Evolutionary conservation across 2,888 invertebrate genomes (phyloP).

Genomic region (Pachycephus smyrnensis): DNA sequence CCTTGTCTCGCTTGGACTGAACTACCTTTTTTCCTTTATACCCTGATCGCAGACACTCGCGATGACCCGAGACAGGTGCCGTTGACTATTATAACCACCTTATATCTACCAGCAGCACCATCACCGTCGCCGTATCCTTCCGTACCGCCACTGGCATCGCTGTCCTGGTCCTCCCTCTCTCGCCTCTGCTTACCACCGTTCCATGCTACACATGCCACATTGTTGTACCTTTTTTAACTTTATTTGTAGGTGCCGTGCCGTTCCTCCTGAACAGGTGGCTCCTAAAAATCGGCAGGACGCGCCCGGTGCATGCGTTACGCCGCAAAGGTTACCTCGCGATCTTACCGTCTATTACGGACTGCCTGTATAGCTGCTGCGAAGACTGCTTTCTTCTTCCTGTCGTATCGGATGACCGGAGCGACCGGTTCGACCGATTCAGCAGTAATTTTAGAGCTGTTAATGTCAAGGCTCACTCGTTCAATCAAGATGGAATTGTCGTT

Average conservation of each 20-base stretch:
- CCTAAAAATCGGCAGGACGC: slow-evolving; percentile 27
- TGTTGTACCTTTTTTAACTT: slow-evolving; percentile 40
- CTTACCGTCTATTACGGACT: background rate
- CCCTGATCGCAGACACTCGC: slow-evolving; percentile 40
- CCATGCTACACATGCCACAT: slow-evolving; percentile 42
- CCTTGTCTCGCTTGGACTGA: slow-evolving; percentile 5
- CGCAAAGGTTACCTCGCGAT: slow-evolving; percentile 8
- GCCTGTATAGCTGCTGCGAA: background rate
- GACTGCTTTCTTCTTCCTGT: background rate
- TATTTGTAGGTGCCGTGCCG: slow-evolving; percentile 34
- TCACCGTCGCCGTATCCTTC: slow-evolving; percentile 15
- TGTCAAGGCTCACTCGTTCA: background rate
- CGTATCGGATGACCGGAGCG: background rate
- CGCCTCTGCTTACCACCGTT: background rate
- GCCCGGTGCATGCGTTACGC: slow-evolving; percentile 34
- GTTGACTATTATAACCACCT: slow-evolving; percentile 47
- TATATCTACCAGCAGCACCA: slow-evolving; percentile 37
- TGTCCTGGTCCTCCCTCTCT: background rate
- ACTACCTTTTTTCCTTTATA: slow-evolving; percentile 26
- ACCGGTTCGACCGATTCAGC: background rate
- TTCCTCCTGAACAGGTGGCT: slow-evolving; percentile 47
- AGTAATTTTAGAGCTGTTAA: background rate
- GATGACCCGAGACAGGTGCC: slow-evolving; percentile 43
- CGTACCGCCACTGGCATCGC: background rate
- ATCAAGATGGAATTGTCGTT: background rate